These are phyloP conservation scores for Hirtodrosophila confusa DNA, from an alignment of 2,888 invertebrate genomes.

Conservation along the genomic window DNA sequence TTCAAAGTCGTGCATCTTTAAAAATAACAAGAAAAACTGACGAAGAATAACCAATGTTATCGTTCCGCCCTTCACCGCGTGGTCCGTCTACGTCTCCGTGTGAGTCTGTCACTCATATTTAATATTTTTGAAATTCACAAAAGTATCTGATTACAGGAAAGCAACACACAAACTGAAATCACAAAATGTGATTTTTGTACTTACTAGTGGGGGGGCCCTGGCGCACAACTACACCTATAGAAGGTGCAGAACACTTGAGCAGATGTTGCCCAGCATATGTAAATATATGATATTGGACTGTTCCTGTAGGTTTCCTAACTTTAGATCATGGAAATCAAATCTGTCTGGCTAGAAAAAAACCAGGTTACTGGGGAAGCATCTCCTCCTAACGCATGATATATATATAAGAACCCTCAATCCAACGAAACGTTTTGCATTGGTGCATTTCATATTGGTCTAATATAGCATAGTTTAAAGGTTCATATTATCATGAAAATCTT, in stretches of 20 bases:
- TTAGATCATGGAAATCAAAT: background rate
- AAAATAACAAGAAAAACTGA: conserved; percentile 70
- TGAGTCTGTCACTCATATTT: conserved; percentile 77
- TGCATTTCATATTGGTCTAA: too few species aligned
- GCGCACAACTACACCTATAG: conserved; percentile 31
- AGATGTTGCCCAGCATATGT: conserved; percentile 58
- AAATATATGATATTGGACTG: conserved; percentile 14
- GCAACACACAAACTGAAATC: conserved; percentile 77
- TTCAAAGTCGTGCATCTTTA: conserved; percentile 70
- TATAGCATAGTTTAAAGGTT: too few species aligned
- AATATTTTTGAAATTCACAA: conserved; percentile 78
- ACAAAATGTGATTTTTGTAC: conserved; percentile 69
- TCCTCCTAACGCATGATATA: too few species aligned
- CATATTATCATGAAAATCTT: too few species aligned
- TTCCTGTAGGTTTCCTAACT: background rate
- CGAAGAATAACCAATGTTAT: conserved; percentile 63
- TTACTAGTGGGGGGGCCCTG: conserved; percentile 53
- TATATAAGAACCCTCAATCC: too few species aligned
- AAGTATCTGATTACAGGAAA: conserved; percentile 81
- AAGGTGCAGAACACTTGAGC: conserved; percentile 32
- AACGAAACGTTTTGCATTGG: too few species aligned
- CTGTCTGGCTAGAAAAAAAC: too few species aligned
- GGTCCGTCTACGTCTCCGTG: conserved; percentile 35
- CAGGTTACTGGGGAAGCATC: too few species aligned
- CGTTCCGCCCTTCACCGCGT: conserved; percentile 1